phyloP scores from a whole-genome alignment of 2,888 invertebrate species.

The Trissonchulus sp. region DNA sequence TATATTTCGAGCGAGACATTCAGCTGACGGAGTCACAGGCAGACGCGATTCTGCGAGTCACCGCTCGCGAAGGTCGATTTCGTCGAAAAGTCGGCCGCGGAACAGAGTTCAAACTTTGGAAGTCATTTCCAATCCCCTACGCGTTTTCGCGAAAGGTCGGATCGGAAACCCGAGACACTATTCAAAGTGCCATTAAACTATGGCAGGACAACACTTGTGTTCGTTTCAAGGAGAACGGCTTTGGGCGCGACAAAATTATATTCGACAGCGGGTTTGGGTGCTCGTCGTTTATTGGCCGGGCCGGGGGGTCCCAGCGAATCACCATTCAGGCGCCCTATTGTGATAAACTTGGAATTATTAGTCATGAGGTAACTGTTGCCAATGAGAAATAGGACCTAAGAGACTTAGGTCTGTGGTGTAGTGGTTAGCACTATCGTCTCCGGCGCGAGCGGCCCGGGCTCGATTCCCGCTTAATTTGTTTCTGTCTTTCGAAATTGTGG shows the following conservation, averaged over 20 bases:
- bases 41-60: not conserved
- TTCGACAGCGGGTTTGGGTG: slow-evolving; percentile 51
- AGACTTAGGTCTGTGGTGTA: too few species aligned
- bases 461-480: too few species aligned
- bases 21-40: slow-evolving; percentile 27
- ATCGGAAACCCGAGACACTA: not conserved
- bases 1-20: slow-evolving; percentile 26
- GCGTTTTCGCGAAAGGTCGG: not conserved
- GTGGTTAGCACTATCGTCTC: too few species aligned
- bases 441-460: too few species aligned
- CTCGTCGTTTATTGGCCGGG: slow-evolving; percentile 45
- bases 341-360: slow-evolving; percentile 47
- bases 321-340: slow-evolving; percentile 44
- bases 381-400: too few species aligned
- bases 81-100: slow-evolving; percentile 18
- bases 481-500: too few species aligned
- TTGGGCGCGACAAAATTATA: slow-evolving; percentile 43
- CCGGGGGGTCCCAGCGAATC: slow-evolving; percentile 12
- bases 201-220: slow-evolving; percentile 44
- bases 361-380: slow-evolving; percentile 46
- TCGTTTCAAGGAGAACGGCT: slow-evolving; percentile 43
- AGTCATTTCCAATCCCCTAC: slow-evolving; percentile 20
- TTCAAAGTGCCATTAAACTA: slow-evolving; percentile 38
- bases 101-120: not conserved
- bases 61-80: not conserved